Evolutionary conservation across 1,140 invertebrate species (phyloP).

Genomic region (Orchestia grillus): DNA sequence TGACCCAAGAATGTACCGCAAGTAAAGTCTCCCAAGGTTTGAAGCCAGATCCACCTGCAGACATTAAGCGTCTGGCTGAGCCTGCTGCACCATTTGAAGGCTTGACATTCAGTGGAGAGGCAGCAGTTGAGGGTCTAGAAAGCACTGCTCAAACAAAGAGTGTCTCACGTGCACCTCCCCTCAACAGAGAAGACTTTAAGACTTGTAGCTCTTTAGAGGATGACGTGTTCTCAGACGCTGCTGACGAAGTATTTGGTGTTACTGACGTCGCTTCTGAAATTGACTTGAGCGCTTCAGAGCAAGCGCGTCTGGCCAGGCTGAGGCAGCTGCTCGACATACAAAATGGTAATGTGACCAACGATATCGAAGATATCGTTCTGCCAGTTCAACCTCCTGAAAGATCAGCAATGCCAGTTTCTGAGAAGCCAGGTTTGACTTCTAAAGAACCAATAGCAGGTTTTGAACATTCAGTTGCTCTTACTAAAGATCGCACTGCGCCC

Average conservation of each 20-base stretch:
- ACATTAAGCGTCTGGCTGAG: background rate
- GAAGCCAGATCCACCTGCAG: too few species aligned
- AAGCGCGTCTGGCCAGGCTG: background rate
- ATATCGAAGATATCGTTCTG: background rate
- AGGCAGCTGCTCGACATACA: slow-evolving; percentile 12
- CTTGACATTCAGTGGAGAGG: background rate
- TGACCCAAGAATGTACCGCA: background rate
- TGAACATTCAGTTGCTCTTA: background rate
- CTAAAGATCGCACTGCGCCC: background rate
- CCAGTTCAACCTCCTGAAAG: background rate
- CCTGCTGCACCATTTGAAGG: background rate
- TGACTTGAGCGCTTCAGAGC: background rate
- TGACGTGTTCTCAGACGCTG: slow-evolving; percentile 20
- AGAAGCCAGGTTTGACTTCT: background rate
- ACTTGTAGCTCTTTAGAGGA: slow-evolving; percentile 13
- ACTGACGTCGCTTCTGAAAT: background rate
- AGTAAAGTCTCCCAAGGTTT: background rate
- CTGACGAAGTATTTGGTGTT: slow-evolving; percentile 21
- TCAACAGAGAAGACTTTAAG: background rate
- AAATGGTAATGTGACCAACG: background rate
- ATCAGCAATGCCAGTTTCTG: background rate
- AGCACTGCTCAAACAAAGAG: background rate
- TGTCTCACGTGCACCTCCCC: background rate
- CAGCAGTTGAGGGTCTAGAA: background rate
- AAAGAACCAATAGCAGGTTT: background rate